A percentile compares a stretch with the other conserved stretches of the same genome.
These are phyloP conservation scores for Sitta europaea DNA, from an alignment of 2,113 vertebrate species.

Conservation along the genomic window DNA sequence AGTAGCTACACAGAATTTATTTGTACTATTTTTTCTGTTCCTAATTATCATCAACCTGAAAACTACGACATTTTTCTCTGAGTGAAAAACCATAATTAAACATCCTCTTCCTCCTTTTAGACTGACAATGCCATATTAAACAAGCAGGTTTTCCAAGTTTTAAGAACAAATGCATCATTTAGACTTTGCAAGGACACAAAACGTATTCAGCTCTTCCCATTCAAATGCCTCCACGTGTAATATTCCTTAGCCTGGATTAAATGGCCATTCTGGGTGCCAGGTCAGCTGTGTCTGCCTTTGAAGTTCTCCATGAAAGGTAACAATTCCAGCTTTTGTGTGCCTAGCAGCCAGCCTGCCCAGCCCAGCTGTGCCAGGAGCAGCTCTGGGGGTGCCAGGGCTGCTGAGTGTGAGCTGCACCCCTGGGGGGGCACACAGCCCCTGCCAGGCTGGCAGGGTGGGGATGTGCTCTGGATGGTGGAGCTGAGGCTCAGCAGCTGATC, in stretches of 20 bases:
- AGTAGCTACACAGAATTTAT: background rate
- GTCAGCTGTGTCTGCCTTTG: background rate
- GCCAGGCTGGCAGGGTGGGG: background rate
- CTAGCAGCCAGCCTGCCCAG: background rate
- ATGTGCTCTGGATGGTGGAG: background rate
- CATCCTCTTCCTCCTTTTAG: background rate
- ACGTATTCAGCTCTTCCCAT: background rate
- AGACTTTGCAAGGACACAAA: background rate
- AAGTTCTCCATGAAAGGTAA: background rate
- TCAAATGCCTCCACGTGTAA: background rate
- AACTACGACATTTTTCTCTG: background rate
- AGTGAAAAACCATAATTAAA: background rate
- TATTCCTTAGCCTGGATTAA: background rate
- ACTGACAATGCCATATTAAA: background rate
- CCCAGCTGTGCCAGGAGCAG: background rate
- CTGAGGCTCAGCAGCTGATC: background rate
- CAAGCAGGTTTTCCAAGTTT: background rate
- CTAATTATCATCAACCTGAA: background rate
- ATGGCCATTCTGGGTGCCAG: background rate
- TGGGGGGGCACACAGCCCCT: no score
- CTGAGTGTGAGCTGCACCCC: accelerated
- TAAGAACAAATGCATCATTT: background rate
- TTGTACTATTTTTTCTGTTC: background rate
- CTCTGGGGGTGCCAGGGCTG: background rate
- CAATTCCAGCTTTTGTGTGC: background rate